These are phyloP conservation scores for Hypercompe scribonia DNA, from an alignment of 2,888 invertebrate species.

Conservation along the genomic window DNA sequence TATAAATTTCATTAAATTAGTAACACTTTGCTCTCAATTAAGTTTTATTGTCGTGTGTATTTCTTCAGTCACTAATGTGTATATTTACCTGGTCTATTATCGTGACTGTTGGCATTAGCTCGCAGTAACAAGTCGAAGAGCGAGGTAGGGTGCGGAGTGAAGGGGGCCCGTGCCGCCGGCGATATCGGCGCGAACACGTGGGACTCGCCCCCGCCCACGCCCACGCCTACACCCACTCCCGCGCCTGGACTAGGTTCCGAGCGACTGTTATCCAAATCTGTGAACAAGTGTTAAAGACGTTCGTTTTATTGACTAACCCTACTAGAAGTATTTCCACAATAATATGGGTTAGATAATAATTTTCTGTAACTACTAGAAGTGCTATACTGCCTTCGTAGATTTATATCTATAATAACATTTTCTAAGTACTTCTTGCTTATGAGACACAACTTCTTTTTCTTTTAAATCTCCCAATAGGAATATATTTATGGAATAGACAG, in stretches of 20 bases:
- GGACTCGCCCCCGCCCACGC: constrained; percentile 61
- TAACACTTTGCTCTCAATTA: too few relatives aligned
- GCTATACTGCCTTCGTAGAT: neutral
- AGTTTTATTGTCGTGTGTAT: neutral
- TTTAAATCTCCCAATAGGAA: too few relatives aligned
- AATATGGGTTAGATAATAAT: too few relatives aligned
- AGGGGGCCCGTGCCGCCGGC: constrained; percentile 76
- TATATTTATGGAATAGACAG: too few relatives aligned
- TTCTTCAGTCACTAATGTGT: neutral
- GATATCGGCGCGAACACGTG: constrained; percentile 91
- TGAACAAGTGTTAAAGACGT: neutral
- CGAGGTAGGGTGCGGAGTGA: constrained; percentile 79
- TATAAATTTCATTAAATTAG: too few relatives aligned
- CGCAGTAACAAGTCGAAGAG: constrained; percentile 90
- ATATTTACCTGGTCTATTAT: constrained; percentile 65
- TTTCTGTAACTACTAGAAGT: neutral
- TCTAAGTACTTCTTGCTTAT: too few relatives aligned
- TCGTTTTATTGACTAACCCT: neutral
- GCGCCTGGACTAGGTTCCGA: constrained; percentile 57
- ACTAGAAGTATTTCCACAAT: neutral
- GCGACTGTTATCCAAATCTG: constrained; percentile 69
- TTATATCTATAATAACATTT: neutral
- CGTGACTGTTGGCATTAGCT: constrained; percentile 80
- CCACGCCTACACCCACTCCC: constrained; percentile 51
- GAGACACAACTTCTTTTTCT: too few relatives aligned